Base-by-base conservation (phyloP, 2,888 invertebrate species). In the Stenodema calcarata region DNA sequence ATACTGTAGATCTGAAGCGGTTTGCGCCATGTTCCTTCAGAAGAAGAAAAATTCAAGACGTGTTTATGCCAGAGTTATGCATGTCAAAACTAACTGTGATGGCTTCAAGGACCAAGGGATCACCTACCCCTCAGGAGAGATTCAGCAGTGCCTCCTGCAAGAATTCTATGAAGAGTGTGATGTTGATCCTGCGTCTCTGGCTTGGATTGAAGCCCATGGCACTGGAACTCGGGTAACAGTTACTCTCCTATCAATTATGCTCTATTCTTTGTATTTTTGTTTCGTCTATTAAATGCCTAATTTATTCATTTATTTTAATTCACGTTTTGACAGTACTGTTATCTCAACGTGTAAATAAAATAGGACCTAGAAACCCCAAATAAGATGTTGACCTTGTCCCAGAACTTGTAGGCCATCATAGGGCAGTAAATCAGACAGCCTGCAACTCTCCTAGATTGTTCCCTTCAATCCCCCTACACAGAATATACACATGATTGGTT, bases 181-280 rank as follows among this genome's bases (percentile, higher is more conserved):
- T 73, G 91, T 98, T 18, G 93, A 94, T 86, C 96, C 97, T 0
- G 91, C 91, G 3, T 91, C 92, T 0, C 92, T 98, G 84, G 94
- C 94, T 89, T 98, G 95, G 90, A 93, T 98, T 0, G 98, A 98
- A 91, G 96, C 97, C 83, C 98, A 90, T 89, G 95, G 96, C 88
- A 96, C 96, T 86, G 96, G 96, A 88, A 96, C 96, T 0, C 92
- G 92, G 88, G 90, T 90, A 80, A 54, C 4, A n/a, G n/a, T n/a
- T 23, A n/a, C 69, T 62, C 69, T 2, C 23, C 14, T 7, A 35
- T 35, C 7, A 35, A 35, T 7, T 35, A 7, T 35, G 35, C 7
- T n/a, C n/a, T n/a, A n/a, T n/a, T n/a, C n/a, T n/a, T n/a, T n/a
- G n/a, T n/a, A n/a, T n/a, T n/a, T n/a, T n/a, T n/a, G n/a, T n/a